phyloP scores from a whole-genome alignment of 2,113 vertebrate species.

The Mustelus asterias region DNA sequence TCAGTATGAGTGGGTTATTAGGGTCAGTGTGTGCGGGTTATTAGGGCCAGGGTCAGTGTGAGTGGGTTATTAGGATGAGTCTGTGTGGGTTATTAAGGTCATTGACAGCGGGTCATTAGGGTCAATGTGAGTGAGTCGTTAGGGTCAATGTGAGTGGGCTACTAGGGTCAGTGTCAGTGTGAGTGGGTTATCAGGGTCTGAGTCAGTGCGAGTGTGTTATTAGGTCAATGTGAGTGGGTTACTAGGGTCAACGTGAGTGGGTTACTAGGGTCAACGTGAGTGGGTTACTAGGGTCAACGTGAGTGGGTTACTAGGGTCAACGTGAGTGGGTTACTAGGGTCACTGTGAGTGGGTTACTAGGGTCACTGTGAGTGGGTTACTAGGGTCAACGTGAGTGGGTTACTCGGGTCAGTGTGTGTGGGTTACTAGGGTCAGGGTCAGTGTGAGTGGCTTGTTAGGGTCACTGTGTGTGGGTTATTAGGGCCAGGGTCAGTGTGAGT shows the following conservation, averaged over 20 bases:
- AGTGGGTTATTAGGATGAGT: background rate
- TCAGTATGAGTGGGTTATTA: too few species aligned
- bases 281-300: too few species aligned
- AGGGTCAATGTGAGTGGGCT: too few species aligned
- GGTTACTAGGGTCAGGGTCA: background rate
- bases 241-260: too few species aligned
- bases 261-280: too few species aligned
- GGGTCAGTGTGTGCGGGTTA: background rate
- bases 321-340: background rate
- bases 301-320: background rate
- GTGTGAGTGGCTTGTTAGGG: background rate
- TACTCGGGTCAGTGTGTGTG: background rate
- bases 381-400: background rate
- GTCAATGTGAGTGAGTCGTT: too few species aligned
- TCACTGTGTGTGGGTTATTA: background rate
- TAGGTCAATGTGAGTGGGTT: background rate
- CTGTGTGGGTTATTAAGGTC: background rate
- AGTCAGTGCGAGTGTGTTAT: background rate
- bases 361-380: background rate
- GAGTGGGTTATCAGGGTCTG: background rate
- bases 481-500: background rate
- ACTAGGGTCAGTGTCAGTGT: background rate
- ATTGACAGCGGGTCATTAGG: too few species aligned
- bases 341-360: background rate
- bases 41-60: background rate